Percentiles rank a stretch among this genome's conserved stretches.
phyloP scores from a whole-genome alignment of 2,888 invertebrate genomes.

The Ophioninae sp. region DNA sequence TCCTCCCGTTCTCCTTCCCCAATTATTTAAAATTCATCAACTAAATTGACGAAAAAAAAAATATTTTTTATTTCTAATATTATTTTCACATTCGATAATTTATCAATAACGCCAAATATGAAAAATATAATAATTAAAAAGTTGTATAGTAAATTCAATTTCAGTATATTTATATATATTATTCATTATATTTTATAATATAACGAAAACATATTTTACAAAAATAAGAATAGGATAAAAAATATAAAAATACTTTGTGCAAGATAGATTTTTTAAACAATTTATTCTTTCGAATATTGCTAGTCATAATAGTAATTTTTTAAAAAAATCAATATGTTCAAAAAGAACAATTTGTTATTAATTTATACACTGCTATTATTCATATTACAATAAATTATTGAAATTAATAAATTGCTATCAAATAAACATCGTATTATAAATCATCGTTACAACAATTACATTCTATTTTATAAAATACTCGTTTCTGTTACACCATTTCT shows the following conservation, averaged over 20 bases:
- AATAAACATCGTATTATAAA: no score
- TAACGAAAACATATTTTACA: no score
- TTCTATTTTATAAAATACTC: background rate
- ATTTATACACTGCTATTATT: background rate
- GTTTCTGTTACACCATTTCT: background rate
- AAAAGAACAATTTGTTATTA: background rate
- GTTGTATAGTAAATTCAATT: no score
- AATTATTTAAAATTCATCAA: background rate
- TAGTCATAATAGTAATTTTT: background rate
- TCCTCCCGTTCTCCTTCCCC: background rate
- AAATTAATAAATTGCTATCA: no score
- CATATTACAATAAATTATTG: background rate
- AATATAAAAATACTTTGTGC: background rate
- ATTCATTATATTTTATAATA: no score
- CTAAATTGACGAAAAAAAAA: background rate
- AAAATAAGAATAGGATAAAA: no score
- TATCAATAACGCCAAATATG: no score
- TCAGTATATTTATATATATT: no score
- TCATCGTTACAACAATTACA: background rate
- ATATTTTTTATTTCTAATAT: background rate
- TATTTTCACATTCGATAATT: background rate
- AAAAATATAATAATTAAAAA: no score
- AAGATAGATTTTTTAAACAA: background rate
- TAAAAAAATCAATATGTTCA: background rate
- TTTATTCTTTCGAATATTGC: background rate